Evolutionary conservation across 2,113 vertebrate species (phyloP).

Genomic region (Alaudala cheleensis): DNA sequence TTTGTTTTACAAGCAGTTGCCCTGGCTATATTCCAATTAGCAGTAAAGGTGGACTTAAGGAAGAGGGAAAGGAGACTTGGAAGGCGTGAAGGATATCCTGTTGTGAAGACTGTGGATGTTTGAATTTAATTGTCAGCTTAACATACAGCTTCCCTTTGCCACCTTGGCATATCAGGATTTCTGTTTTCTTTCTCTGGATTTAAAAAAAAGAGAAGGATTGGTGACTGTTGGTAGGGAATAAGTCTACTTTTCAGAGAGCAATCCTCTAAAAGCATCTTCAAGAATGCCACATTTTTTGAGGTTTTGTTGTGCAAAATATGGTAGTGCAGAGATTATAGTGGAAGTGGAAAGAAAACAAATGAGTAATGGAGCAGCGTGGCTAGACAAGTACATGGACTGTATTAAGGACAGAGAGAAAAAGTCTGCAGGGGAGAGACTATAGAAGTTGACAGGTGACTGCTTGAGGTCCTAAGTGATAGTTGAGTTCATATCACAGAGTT

Average conservation of each 20-base stretch:
- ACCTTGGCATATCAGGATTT: background rate
- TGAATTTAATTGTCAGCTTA: background rate
- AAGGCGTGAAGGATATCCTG: background rate
- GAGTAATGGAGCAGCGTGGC: background rate
- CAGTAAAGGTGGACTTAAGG: background rate
- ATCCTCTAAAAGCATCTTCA: background rate
- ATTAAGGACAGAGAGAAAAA: background rate
- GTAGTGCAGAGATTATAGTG: background rate
- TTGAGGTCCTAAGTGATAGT: slow-evolving; percentile 24
- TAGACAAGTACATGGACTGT: background rate
- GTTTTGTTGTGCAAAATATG: background rate
- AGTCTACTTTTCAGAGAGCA: background rate
- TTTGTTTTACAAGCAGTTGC: background rate
- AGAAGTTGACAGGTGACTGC: background rate
- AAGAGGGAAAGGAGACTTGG: background rate
- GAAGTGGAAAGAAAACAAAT: background rate
- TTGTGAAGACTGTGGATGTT: background rate
- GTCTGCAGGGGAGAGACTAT: background rate
- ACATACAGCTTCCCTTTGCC: background rate
- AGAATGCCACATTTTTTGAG: background rate
- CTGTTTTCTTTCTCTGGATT: background rate
- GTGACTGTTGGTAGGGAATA: background rate
- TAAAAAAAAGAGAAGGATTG: background rate
- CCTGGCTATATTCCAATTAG: background rate
- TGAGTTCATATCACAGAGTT: background rate